Evolutionary conservation across 2,113 vertebrate genomes (phyloP).

Genomic region (Lathamus discolor): DNA sequence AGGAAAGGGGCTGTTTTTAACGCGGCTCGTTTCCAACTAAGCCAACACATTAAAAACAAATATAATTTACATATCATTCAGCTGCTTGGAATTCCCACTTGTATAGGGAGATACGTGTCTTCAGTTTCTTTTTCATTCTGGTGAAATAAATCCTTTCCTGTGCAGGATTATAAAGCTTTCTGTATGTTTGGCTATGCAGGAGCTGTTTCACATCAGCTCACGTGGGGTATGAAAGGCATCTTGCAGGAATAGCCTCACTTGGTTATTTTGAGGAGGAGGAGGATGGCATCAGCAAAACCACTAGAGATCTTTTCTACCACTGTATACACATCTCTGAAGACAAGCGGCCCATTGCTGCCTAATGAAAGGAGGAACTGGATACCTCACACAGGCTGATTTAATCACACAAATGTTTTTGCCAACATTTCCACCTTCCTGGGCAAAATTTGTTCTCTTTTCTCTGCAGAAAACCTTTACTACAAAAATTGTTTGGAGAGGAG

Average conservation of each 20-base stretch:
- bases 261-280: slow-evolving; percentile 9
- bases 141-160: neutral
- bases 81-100: slow-evolving; percentile 4
- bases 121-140: neutral
- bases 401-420: neutral
- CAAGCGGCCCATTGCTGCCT: neutral
- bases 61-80: slow-evolving; percentile 20
- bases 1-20: neutral
- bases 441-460: neutral
- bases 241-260: neutral
- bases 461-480: neutral
- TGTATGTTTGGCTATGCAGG: neutral
- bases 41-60: neutral
- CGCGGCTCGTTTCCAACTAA: neutral
- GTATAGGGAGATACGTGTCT: neutral
- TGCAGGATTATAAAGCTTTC: slow-evolving; percentile 5
- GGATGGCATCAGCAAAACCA: neutral
- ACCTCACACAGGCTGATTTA: neutral
- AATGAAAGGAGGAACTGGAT: slow-evolving; percentile 15
- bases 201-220: slow-evolving; percentile 8
- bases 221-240: neutral
- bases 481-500: neutral
- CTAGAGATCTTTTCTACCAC: neutral
- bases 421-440: neutral
- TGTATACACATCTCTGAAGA: neutral